phyloP scores from a whole-genome alignment of 2,797 vertebrate species.

The Sternotherus odoratus region DNA sequence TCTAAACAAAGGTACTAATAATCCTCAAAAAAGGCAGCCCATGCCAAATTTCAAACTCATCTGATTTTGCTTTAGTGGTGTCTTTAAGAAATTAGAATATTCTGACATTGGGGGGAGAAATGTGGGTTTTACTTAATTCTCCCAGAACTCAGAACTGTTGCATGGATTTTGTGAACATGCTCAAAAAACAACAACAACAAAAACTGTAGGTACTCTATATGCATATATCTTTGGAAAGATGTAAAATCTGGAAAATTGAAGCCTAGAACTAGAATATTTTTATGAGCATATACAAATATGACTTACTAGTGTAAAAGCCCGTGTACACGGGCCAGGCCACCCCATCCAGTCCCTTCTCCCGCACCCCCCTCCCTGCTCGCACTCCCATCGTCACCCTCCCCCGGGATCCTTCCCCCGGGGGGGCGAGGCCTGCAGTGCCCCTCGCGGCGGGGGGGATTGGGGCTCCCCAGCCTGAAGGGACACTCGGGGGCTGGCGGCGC shows the following conservation, averaged over 20 bases:
- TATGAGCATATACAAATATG: slow-evolving; percentile 37
- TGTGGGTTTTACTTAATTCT: background rate
- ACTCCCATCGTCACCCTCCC: no score
- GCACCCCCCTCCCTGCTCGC: no score
- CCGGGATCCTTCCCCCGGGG: no score
- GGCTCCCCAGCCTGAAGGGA: no score
- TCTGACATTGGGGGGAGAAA: slow-evolving; percentile 13
- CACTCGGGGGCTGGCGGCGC: no score
- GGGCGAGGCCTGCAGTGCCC: no score
- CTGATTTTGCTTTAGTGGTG: background rate
- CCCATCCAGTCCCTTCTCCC: no score
- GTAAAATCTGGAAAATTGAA: slow-evolving; percentile 54
- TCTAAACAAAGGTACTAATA: background rate
- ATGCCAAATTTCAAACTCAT: background rate
- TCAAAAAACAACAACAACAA: background rate
- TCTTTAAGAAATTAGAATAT: slow-evolving; percentile 15
- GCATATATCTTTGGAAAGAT: background rate
- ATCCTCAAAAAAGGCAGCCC: background rate
- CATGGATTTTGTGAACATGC: background rate
- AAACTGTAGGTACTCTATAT: background rate
- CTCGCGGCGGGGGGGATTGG: no score
- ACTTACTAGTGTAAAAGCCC: no score
- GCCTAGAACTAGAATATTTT: slow-evolving; percentile 42
- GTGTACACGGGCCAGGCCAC: no score
- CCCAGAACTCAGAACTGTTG: slow-evolving; percentile 22